Evolutionary conservation across 2,797 vertebrate species (phyloP), one percentile per base, ranked within the genome.

Genomic region (Gambusia yucatana): DNA sequence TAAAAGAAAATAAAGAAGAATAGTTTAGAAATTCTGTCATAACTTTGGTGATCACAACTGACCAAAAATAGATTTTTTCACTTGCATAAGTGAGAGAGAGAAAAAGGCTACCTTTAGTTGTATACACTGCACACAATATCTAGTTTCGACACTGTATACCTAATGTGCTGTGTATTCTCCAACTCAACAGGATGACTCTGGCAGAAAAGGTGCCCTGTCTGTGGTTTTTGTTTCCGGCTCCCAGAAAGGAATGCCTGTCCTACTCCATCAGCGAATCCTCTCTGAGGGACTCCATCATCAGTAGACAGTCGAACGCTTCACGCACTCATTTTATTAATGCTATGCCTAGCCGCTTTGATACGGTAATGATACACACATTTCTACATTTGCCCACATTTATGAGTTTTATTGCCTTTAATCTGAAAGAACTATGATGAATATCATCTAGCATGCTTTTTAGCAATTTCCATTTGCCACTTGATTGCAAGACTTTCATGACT

Each of bases 161-260:
- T 63, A 63, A 41, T 22, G 4, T 28, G n/a, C 4, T 0, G 0
- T 33, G 0, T 47, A 47, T 7, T 20, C 77, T 25, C 72, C 10
- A 43, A 3, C 33, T 69, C 28, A 2, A 79, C 61, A 96, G 95
- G 84, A 93, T 83, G 83, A 96, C 95, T 10, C 88, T 96, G 77
- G 91, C 92, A 9, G 94, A 95, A 52, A 96, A 93, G 75, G 82
- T 96, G 17, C 89, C 93, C 48, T 95, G 94, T 72, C 89, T 96
- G 69, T 65, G 91, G 25, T 96, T 95, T 80, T 83, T 96, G 78
- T 91, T 94, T 75, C 93, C 88, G 0, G 36, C 82, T 76, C 47
- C 83, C 55, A 91, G 84, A n/a, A 95, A 94, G 75, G 91, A 94
- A 3, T 85, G 92, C 75, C 78, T 72, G 81, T 90, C 89, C 25